Percentiles rank a stretch among this genome's conserved stretches.
phyloP scores from a whole-genome alignment of 2,113 vertebrate genomes.

The Synodontis membranacea region DNA sequence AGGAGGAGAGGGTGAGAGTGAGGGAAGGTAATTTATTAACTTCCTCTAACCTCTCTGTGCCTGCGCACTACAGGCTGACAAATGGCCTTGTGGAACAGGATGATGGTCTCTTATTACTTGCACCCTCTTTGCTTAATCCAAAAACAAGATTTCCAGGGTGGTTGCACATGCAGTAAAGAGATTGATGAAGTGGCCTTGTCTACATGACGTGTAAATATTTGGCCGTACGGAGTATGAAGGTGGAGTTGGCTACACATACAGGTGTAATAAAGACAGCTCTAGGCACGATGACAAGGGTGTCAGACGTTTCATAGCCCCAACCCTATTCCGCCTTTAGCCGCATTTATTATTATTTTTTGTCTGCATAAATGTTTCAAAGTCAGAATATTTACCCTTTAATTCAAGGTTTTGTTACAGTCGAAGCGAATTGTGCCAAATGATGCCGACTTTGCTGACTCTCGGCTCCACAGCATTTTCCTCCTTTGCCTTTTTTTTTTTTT shows the following conservation, averaged over 20 bases:
- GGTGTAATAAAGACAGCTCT: slow-evolving; percentile 29
- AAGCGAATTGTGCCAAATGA: not conserved
- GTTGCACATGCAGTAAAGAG: slow-evolving; percentile 62
- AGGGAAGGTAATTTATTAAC: slow-evolving; percentile 56
- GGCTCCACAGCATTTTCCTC: not conserved
- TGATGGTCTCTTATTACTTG: slow-evolving; percentile 71
- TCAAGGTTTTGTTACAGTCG: not conserved
- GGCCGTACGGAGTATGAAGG: slow-evolving; percentile 55
- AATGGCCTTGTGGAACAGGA: slow-evolving; percentile 69
- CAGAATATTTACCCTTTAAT: not conserved
- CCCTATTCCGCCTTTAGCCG: not conserved
- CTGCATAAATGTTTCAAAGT: not conserved
- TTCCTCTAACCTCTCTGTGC: slow-evolving; percentile 62
- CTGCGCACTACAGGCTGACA: slow-evolving; percentile 64
- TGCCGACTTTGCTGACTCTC: not conserved
- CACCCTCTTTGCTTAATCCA: slow-evolving; percentile 73
- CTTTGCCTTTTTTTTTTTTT: slow-evolving; percentile 1
- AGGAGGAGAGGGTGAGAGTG: slow-evolving; percentile 35
- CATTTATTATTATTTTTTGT: not conserved
- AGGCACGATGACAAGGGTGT: slow-evolving; percentile 1
- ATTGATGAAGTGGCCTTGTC: slow-evolving; percentile 64
- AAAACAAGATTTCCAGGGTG: slow-evolving; percentile 68
- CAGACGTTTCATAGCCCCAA: not conserved
- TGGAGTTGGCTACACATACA: not conserved
- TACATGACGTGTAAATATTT: slow-evolving; percentile 66